Base-by-base conservation (phyloP, 2,888 invertebrate genomes). In the Listrodromus nycthemerus region DNA sequence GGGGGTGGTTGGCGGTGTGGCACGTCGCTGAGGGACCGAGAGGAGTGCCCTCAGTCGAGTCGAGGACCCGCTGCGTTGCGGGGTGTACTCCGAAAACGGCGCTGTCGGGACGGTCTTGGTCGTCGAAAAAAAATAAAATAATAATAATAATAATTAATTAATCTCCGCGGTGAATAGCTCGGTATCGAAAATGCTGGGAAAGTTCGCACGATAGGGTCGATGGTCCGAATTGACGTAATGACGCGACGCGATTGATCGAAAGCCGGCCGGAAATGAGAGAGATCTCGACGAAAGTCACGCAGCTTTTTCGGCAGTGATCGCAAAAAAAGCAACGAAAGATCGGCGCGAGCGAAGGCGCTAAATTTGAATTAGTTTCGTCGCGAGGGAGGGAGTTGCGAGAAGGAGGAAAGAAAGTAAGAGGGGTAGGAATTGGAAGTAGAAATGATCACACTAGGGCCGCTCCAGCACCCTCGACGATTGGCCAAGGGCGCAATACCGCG, bases 11-110 rank as follows among this genome's bases (percentile, higher is more conserved):
- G 77, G 85, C 70, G 76, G 63, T 76, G 65, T 84, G 75, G 80
- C 89, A 89, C 89, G 89, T 89, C 85, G 88, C 83, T 88, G 91
- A 90, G 90, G 89, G 81, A 89, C 87, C 89, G 88, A 87, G 89
- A 87, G 88, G 87, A 89, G 89, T 80, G 86, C 88, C 89, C 90
- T 91, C 91, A 91, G 91, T 91, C 90, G 91, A 89, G 90, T 91
- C 91, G 92, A 90, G 91, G 90, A 88, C 89, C 90, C 91, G 91
- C 89, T 90, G 89, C 91, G 90, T 87, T 88, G 89, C 90, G 88
- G 91, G 89, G 87, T 90, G 84, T 89, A 87, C 88, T 89, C 88
- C 83, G 63, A 82, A 82, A 79, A 74, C 82, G 75, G 80, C 78
- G 58, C 78, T 75, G 58, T 82, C 81, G 65, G 77, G 79, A 65